Percentiles rank a stretch among this genome's conserved stretches.
Conservation (phyloP, 2,797 vertebrate genomes). For the Pampus argenteus region DNA sequence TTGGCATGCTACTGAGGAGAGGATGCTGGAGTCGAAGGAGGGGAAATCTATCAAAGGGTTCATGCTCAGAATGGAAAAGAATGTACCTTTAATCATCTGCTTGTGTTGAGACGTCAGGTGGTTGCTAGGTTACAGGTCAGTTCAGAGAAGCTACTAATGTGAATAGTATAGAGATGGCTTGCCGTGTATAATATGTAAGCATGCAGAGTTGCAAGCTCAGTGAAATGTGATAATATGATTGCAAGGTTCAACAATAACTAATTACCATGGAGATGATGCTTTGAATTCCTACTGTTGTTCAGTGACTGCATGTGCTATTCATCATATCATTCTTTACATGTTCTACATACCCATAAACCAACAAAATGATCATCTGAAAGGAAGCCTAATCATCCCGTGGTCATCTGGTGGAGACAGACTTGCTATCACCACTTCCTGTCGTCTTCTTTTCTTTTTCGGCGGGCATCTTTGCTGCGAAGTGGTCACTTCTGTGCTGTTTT, state of each 20-base stretch:
- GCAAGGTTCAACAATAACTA: slow-evolving; percentile 13
- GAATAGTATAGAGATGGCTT: slow-evolving; percentile 53
- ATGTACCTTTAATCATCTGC: slow-evolving; percentile 79
- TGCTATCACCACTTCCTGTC: neutral
- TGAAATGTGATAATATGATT: slow-evolving; percentile 22
- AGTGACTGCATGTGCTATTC: neutral
- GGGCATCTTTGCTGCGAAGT: neutral
- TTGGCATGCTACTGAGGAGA: slow-evolving; percentile 45
- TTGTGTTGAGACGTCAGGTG: slow-evolving; percentile 66
- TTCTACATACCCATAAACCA: neutral
- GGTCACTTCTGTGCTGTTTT: slow-evolving; percentile 7
- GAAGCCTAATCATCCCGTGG: neutral
- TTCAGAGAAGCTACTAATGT: slow-evolving; percentile 64
- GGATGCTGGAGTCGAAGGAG: slow-evolving; percentile 41
- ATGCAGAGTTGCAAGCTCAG: slow-evolving; percentile 55
- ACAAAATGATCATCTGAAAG: neutral
- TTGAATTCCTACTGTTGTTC: slow-evolving; percentile 11
- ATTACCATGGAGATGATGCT: slow-evolving; percentile 6
- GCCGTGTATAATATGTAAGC: slow-evolving; percentile 55
- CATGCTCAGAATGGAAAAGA: slow-evolving; percentile 78
- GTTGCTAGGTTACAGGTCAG: slow-evolving; percentile 89
- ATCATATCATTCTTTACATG: neutral
- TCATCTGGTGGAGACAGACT: slow-evolving; percentile 8
- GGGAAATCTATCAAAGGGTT: slow-evolving; percentile 64
- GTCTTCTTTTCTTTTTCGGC: neutral